Evolutionary conservation across 2,797 vertebrate genomes (phyloP), one percentile per base, ranked within the genome.

Genomic region (Peromyscus eremicus): DNA sequence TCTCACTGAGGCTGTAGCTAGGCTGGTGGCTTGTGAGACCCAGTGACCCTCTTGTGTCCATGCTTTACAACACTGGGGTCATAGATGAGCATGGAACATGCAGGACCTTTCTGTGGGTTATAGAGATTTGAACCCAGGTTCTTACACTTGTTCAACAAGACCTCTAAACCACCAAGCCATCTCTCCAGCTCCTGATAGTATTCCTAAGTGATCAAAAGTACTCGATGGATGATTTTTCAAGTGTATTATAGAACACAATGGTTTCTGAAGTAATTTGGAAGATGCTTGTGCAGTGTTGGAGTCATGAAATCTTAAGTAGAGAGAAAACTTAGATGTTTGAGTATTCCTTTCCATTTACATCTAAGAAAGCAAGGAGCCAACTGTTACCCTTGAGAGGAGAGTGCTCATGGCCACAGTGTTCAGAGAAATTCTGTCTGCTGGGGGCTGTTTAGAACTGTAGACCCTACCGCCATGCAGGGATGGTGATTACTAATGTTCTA

Each of bases 391-490:
- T 6, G 70, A 17, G 7, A 60, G 76, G 46, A 52, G 46, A 37
- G 68, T 60, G 49, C 13, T 19, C 2, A 6, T 11, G 16, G 21
- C 7, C 6, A 43, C 6, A 43, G 52, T 62, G 55, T 29, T n/a
- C n/a, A 40, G 57, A 46, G 40, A 57, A 46, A 37, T 16, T 64
- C 13, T n/a, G 5, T 49, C 34, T 89, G 12, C 55, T 13, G 71
- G 52, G 4, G 49, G 49, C 49, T 62, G 27, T 40, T 29, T 11
- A 17, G 25, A 70, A 29, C 21, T 29, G 73, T 25, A 52, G n/a
- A 55, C 14, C 7, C 12, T 2, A 16, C 43, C 7, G 13, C 19
- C 29, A 17, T 12, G 4, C 0, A 9, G 19, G 13, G 21, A 27
- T 70, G 25, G 3, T 25, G 9, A 8, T 43, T 9, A 6, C 16